phyloP scores from a whole-genome alignment of 2,888 invertebrate genomes.

The Matsumyia berberina region DNA sequence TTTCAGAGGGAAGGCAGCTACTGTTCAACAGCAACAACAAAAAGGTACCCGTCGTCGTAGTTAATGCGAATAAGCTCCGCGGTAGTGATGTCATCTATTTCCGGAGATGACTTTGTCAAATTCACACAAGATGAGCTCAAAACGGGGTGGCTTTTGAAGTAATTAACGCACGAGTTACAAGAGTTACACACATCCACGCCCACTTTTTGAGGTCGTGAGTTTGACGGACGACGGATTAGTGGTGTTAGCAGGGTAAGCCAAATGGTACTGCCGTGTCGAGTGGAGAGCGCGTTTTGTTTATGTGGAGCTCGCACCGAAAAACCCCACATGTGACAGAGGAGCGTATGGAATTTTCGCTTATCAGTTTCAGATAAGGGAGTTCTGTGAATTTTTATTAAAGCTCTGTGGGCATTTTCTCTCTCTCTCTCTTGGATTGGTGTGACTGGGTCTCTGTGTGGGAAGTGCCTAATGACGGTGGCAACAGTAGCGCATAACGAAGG shows the following conservation, averaged over 20 bases:
- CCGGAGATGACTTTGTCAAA: constrained; percentile 61
- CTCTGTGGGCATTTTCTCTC: constrained; percentile 29
- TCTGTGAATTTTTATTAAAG: constrained; percentile 43
- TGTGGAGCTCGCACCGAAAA: constrained; percentile 27
- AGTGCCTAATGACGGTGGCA: constrained; percentile 37
- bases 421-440: background rate
- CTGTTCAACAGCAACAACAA: constrained; percentile 12
- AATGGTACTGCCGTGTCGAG: constrained; percentile 35
- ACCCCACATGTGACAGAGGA: constrained; percentile 26
- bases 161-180: constrained; percentile 48
- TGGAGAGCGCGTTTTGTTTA: constrained; percentile 32
- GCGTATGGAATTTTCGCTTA: constrained; percentile 40
- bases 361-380: constrained; percentile 64
- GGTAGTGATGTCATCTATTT: constrained; percentile 71
- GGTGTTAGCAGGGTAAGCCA: constrained; percentile 13
- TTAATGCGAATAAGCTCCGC: constrained; percentile 32
- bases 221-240: constrained; percentile 1
- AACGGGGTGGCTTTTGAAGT: constrained; percentile 22
- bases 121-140: constrained; percentile 56
- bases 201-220: background rate
- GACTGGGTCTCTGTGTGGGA: constrained; percentile 27
- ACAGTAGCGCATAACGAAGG: constrained; percentile 35
- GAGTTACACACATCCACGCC: constrained; percentile 18
- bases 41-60: constrained; percentile 2
- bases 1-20: constrained; percentile 32